phyloP scores from a whole-genome alignment of 2,888 invertebrate genomes.

The Mechanitis messenoides region DNA sequence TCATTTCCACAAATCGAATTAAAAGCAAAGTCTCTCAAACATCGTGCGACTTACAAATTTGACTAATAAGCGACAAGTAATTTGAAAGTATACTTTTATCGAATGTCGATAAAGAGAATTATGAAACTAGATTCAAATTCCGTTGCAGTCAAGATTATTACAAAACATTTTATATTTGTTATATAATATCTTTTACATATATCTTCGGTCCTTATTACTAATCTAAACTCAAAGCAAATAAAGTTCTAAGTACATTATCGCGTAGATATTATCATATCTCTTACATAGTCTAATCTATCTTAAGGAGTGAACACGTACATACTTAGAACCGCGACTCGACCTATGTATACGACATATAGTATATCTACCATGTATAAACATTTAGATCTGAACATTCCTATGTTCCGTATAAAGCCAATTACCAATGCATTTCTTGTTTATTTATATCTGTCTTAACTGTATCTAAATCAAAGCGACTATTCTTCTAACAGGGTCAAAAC shows the following conservation, averaged over 20 bases:
- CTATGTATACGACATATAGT: slow-evolving; percentile 51
- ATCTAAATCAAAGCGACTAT: slow-evolving; percentile 35
- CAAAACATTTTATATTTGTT: too few relatives aligned
- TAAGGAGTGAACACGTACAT: slow-evolving; percentile 66
- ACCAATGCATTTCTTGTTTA: slow-evolving; percentile 76
- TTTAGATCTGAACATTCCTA: slow-evolving; percentile 71
- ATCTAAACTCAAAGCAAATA: not conserved
- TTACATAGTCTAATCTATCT: slow-evolving; percentile 29
- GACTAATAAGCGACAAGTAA: too few relatives aligned
- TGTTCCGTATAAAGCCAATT: slow-evolving; percentile 76
- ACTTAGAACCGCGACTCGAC: slow-evolving; percentile 40
- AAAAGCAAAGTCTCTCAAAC: too few relatives aligned
- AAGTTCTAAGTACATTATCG: not conserved
- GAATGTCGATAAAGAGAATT: too few relatives aligned
- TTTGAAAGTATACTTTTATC: too few relatives aligned
- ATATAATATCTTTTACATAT: too few relatives aligned
- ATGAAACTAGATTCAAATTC: too few relatives aligned
- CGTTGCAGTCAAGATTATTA: too few relatives aligned
- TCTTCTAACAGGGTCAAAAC: slow-evolving; percentile 7
- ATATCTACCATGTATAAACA: slow-evolving; percentile 54
- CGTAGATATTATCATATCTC: not conserved
- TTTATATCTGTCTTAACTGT: slow-evolving; percentile 52
- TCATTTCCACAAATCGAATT: too few relatives aligned
- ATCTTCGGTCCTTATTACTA: not conserved
- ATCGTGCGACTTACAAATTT: too few relatives aligned